Evolutionary conservation across 2,888 invertebrate genomes (phyloP), one percentile per base, ranked within the genome.

Genomic region (Zaprionus obscuricornis): DNA sequence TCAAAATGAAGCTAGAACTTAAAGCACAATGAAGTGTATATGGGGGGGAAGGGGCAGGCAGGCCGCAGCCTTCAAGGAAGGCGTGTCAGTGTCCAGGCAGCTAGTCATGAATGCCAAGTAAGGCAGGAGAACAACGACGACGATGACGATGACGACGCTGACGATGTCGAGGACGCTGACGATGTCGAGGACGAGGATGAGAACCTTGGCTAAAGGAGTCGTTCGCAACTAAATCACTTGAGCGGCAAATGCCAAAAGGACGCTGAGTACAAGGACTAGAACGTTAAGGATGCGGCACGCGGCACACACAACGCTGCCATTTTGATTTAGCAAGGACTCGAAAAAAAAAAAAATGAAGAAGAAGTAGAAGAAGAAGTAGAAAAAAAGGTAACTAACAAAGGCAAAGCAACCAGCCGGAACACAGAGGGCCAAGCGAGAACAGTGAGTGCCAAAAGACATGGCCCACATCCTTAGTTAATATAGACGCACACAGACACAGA

Each of bases 301-400:
- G 65, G 37, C 51, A 59, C 55, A 60, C 63, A 74, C 69, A 29
- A 62, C 50, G 68, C 73, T 86, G 78, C 78, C 78, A 79, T 81
- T 86, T 79, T 84, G 86, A 79, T 79, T 79, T 79, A 84, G 65
- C 84, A 68, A 74, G 64, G 77, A 78, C 84, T 66, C 68, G 76
- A 81, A 77, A 85, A 79, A 86, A 83, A 85, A 85, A 85, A 85
- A 85, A 78, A 85, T 85, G 79, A 84, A 84, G 66, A 60, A 57
- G n/a, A n/a, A n/a, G n/a, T n/a, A 51, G 24, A 14, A 34, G 26
- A 39, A 26, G 26, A 22, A 26, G 13, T n/a, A n/a, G n/a, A n/a
- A n/a, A 81, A 81, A 77, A 85, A 79, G 78, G 85, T 78, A 85
- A 85, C 77, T 78, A 78, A 85, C 77, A 84, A 84, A 84, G 66